Percentiles rank a stretch among this genome's conserved stretches.
Conservation (phyloP, 2,888 invertebrate genomes). For the Drosophila paramelanica region DNA sequence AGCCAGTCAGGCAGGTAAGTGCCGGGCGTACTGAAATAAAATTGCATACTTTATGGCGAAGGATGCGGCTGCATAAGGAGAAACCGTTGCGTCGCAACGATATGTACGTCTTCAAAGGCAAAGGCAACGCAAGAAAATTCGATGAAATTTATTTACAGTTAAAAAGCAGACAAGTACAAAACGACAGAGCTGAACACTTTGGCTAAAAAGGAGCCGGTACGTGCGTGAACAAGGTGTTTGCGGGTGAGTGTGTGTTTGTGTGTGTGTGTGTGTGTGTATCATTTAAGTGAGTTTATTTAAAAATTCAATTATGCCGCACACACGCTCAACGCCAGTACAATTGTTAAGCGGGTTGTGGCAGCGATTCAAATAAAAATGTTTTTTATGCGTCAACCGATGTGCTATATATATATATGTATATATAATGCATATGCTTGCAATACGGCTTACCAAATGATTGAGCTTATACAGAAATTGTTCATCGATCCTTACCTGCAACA, state of each 20-base stretch:
- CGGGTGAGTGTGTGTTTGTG: not conserved
- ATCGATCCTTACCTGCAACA: conserved; percentile 84
- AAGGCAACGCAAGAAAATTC: conserved; percentile 61
- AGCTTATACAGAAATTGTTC: conserved; percentile 83
- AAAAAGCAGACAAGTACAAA: conserved; percentile 67
- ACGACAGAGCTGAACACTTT: conserved; percentile 21
- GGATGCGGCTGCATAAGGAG: conserved; percentile 55
- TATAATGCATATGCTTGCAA: not conserved
- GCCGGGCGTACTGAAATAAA: conserved; percentile 70
- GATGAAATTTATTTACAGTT: conserved; percentile 82
- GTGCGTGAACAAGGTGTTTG: conserved; percentile 3
- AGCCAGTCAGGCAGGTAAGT: conserved; percentile 64
- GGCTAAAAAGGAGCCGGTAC: conserved; percentile 36
- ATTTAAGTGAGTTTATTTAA: conserved; percentile 82
- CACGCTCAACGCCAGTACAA: conserved; percentile 30
- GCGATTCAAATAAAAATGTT: conserved; percentile 18
- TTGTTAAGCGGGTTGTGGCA: conserved; percentile 1
- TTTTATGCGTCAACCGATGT: conserved; percentile 5
- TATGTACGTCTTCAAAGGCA: conserved; percentile 31
- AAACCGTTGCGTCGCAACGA: conserved; percentile 34
- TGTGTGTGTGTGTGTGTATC: conserved; percentile 14
- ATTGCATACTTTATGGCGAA: conserved; percentile 78
- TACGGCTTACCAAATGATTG: conserved; percentile 83
- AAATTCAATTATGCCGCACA: conserved; percentile 83
- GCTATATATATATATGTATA: not conserved